These are phyloP conservation scores for Conus canariensis DNA, from an alignment of 2,888 invertebrate species.

Conservation along the genomic window DNA sequence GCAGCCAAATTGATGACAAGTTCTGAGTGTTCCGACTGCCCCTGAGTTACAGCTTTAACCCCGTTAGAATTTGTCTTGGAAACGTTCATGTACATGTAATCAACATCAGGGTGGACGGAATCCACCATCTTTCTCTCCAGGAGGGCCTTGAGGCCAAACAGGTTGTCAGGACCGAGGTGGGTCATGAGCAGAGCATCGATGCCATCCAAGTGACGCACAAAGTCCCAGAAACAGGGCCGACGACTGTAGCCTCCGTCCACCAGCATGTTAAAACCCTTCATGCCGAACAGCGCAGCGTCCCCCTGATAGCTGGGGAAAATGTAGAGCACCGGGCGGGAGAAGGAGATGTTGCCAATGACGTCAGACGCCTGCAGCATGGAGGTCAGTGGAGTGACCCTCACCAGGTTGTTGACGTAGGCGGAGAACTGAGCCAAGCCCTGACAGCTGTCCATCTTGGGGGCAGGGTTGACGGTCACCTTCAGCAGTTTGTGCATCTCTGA, in stretches of 20 bases:
- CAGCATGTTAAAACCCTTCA: conserved; percentile 96
- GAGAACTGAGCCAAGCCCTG: conserved; percentile 73
- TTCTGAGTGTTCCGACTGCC: conserved; percentile 54
- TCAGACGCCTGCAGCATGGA: conserved; percentile 90
- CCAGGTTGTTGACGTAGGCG: conserved; percentile 71
- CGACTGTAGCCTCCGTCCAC: conserved; percentile 94
- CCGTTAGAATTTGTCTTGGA: conserved; percentile 83
- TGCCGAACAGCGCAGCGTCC: conserved; percentile 97
- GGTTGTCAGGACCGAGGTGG: conserved; percentile 94
- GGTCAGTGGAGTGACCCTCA: conserved; percentile 66
- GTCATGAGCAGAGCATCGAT: conserved; percentile 97
- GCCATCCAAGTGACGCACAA: conserved; percentile 92
- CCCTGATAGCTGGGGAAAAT: conserved; percentile 98
- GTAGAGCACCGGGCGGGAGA: conserved; percentile 96
- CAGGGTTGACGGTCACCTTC: conserved; percentile 86
- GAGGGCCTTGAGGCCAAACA: conserved; percentile 92
- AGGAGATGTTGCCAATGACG: conserved; percentile 94
- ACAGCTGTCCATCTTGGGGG: conserved; percentile 80
- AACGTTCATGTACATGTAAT: conserved; percentile 94
- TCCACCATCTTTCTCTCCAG: conserved; percentile 87
- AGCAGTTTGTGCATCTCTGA: conserved; percentile 75
- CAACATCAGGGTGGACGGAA: conserved; percentile 90
- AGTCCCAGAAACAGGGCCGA: conserved; percentile 98
- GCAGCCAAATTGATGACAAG: conserved; percentile 91
- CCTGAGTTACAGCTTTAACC: conserved; percentile 47